Evolutionary conservation across 2,113 vertebrate genomes (phyloP).

Genomic region (Saguinus midas): DNA sequence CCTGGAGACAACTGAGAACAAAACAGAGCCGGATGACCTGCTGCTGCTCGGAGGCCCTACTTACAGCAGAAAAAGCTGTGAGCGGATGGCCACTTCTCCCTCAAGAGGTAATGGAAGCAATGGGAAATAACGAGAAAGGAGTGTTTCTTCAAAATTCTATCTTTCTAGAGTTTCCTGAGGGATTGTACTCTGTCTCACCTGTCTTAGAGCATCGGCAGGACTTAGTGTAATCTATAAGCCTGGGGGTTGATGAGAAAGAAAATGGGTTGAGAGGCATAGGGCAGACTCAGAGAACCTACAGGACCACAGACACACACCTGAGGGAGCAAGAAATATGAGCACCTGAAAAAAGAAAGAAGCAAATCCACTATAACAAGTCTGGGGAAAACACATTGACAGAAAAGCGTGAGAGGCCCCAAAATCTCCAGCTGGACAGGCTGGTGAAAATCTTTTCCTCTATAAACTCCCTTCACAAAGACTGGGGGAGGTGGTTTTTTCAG

Average conservation of each 20-base stretch:
- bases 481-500: neutral
- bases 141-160: no score
- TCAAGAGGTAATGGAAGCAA: neutral
- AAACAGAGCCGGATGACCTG: neutral
- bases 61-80: neutral
- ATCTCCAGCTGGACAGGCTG: no score
- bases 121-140: neutral
- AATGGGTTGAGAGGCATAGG: neutral
- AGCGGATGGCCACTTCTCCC: neutral
- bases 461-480: neutral
- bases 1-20: neutral
- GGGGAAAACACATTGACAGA: neutral
- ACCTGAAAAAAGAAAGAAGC: neutral
- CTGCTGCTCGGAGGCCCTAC: neutral
- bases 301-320: neutral
- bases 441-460: neutral
- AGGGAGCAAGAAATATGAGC: neutral
- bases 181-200: neutral
- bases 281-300: neutral
- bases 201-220: neutral
- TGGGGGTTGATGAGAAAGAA: neutral
- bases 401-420: neutral
- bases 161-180: neutral
- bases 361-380: neutral
- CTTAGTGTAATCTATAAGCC: neutral